These are phyloP conservation scores for Cryptocephalus moraei DNA, from an alignment of 2,888 invertebrate genomes.

Conservation along the genomic window DNA sequence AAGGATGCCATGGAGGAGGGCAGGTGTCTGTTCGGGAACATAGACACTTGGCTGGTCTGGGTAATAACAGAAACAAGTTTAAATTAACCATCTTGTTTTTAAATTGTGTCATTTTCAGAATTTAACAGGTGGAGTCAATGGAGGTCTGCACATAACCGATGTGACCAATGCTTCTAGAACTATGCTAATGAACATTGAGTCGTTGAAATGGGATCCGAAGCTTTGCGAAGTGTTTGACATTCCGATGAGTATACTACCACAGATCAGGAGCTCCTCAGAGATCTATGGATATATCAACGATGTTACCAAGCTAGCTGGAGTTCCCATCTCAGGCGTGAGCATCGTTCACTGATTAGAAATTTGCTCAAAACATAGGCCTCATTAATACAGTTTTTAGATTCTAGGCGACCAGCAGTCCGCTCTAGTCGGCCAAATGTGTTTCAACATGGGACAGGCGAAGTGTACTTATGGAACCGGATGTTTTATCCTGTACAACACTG, in stretches of 20 bases:
- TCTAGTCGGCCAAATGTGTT: slow-evolving; percentile 83
- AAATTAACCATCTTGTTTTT: background rate
- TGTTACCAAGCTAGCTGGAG: slow-evolving; percentile 59
- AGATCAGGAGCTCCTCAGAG: slow-evolving; percentile 85
- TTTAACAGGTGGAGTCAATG: slow-evolving; percentile 53
- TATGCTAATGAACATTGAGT: slow-evolving; percentile 85
- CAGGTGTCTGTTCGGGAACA: slow-evolving; percentile 74
- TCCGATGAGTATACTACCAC: slow-evolving; percentile 73
- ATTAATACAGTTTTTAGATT: slow-evolving; percentile 44
- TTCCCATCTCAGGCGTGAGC: slow-evolving; percentile 82
- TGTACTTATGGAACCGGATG: slow-evolving; percentile 95
- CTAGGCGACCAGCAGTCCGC: slow-evolving; percentile 95
- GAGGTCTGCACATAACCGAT: slow-evolving; percentile 79
- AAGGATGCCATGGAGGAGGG: slow-evolving; percentile 57
- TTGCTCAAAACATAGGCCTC: too few relatives aligned
- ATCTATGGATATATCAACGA: slow-evolving; percentile 73
- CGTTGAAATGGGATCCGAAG: slow-evolving; percentile 75
- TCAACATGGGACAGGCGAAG: slow-evolving; percentile 81
- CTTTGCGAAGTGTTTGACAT: slow-evolving; percentile 83
- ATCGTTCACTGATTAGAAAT: background rate
- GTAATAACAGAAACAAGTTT: slow-evolving; percentile 11
- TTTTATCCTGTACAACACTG: slow-evolving; percentile 91
- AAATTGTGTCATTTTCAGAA: slow-evolving; percentile 40
- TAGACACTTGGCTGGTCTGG: slow-evolving; percentile 96
- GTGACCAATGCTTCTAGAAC: slow-evolving; percentile 96